These are phyloP conservation scores for Anthonomus grandis DNA, from an alignment of 1,140 invertebrate species.

Conservation along the genomic window DNA sequence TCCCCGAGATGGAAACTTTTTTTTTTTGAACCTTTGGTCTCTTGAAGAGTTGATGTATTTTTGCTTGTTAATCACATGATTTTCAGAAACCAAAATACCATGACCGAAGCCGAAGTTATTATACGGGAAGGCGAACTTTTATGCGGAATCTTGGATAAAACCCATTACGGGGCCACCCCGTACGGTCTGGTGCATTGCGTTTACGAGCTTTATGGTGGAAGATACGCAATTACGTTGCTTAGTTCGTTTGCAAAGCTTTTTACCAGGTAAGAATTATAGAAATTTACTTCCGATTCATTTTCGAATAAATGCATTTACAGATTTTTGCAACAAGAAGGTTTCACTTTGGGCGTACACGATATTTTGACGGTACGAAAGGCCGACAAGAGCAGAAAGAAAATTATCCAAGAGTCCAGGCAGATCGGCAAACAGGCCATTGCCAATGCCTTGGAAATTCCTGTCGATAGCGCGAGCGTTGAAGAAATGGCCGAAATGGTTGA, in stretches of 20 bases:
- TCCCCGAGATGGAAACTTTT: too few species aligned
- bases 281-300: background rate
- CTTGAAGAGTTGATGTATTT: too few species aligned
- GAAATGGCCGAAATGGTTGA: constrained; percentile 67
- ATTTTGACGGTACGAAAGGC: constrained; percentile 78
- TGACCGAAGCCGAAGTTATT: constrained; percentile 91
- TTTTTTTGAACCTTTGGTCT: too few species aligned
- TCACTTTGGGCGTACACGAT: constrained; percentile 93
- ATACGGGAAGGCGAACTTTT: constrained; percentile 87
- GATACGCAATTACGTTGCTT: constrained; percentile 74
- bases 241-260: constrained; percentile 91
- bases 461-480: constrained; percentile 51
- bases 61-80: too few species aligned
- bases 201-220: constrained; percentile 92
- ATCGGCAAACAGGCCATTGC: constrained; percentile 60
- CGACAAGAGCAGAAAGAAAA: constrained; percentile 67
- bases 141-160: constrained; percentile 94
- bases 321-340: constrained; percentile 87
- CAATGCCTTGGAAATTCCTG: constrained; percentile 67
- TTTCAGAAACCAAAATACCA: constrained; percentile 53
- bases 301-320: background rate
- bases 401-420: constrained; percentile 64
- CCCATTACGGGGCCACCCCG: constrained; percentile 91
- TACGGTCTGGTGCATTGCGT: constrained; percentile 92
- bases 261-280: constrained; percentile 64